Conservation (phyloP, 1,140 invertebrate genomes). For the Hyposmocoma kahamanoa region DNA sequence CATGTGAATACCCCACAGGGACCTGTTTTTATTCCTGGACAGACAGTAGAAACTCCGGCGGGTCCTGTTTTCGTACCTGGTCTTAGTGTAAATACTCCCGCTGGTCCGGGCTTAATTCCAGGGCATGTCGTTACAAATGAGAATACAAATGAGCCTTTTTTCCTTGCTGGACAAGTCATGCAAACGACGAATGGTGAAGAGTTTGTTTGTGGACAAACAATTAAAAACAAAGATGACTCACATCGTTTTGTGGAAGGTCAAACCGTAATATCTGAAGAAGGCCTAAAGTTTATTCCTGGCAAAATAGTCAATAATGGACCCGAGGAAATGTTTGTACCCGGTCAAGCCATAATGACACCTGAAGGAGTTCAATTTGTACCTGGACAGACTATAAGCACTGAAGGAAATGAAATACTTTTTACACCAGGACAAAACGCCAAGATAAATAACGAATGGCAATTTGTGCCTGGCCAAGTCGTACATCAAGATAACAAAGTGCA, state of each 20-base stretch:
- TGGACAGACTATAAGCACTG: slow-evolving; percentile 76
- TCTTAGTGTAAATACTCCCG: slow-evolving; percentile 79
- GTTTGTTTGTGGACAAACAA: slow-evolving; percentile 80
- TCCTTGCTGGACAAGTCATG: slow-evolving; percentile 80
- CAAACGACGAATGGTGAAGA: slow-evolving; percentile 75
- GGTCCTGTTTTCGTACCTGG: slow-evolving; percentile 83
- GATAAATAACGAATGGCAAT: slow-evolving; percentile 73
- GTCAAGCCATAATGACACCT: slow-evolving; percentile 79
- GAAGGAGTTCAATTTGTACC: slow-evolving; percentile 77
- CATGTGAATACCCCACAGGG: slow-evolving; percentile 81
- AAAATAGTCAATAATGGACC: slow-evolving; percentile 69
- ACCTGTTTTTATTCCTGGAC: slow-evolving; percentile 81
- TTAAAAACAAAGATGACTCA: slow-evolving; percentile 75
- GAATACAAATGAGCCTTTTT: slow-evolving; percentile 76
- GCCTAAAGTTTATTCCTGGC: slow-evolving; percentile 80
- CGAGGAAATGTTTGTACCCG: slow-evolving; percentile 77
- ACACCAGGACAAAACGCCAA: slow-evolving; percentile 79
- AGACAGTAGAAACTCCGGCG: slow-evolving; percentile 80
- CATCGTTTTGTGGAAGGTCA: slow-evolving; percentile 79
- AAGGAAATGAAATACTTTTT: slow-evolving; percentile 75
- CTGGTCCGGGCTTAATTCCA: slow-evolving; percentile 80
- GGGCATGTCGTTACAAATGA: slow-evolving; percentile 78
- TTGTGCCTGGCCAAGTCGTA: slow-evolving; percentile 77
- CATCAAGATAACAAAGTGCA: slow-evolving; percentile 67
- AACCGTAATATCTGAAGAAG: slow-evolving; percentile 78